Evolutionary conservation across 2,797 vertebrate species (phyloP).

Genomic region (Apogon hyalosoma): DNA sequence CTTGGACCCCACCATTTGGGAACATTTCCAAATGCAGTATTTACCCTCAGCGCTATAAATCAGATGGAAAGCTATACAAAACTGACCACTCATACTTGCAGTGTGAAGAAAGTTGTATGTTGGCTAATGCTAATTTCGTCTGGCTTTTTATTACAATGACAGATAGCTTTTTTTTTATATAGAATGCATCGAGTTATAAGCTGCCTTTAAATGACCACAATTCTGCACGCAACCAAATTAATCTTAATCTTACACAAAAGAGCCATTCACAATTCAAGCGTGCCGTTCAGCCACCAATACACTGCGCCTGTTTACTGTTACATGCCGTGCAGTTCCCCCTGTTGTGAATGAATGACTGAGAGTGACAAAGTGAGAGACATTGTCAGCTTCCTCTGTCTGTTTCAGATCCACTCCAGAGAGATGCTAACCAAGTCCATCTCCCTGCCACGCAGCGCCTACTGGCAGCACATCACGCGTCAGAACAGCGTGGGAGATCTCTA

Average conservation of each 20-base stretch:
- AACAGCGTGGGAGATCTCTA: constrained; percentile 97
- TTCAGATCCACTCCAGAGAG: constrained; percentile 93
- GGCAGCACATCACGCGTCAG: constrained; percentile 98
- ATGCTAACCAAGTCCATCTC: constrained; percentile 96
- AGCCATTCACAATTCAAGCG: constrained; percentile 30
- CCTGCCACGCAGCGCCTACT: constrained; percentile 96
- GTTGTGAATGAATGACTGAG: constrained; percentile 44
- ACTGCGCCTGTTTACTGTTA: constrained; percentile 25
- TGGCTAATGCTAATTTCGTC: neutral
- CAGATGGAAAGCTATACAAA: constrained; percentile 42
- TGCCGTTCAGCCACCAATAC: constrained; percentile 13
- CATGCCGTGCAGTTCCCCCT: constrained; percentile 25
- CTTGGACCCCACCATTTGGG: constrained; percentile 72
- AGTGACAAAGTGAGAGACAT: constrained; percentile 48
- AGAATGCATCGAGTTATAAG: too few species aligned
- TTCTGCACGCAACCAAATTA: constrained; percentile 7
- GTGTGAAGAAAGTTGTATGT: constrained; percentile 8
- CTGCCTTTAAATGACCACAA: too few species aligned
- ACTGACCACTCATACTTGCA: constrained; percentile 20
- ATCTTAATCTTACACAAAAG: constrained; percentile 26
- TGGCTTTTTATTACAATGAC: too few species aligned
- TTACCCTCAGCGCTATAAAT: constrained; percentile 62
- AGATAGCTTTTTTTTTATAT: too few species aligned
- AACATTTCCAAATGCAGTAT: constrained; percentile 70
- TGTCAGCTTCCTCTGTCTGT: constrained; percentile 49